Evolutionary conservation across 2,113 vertebrate species (phyloP).

Genomic region (Perca schrenkii): DNA sequence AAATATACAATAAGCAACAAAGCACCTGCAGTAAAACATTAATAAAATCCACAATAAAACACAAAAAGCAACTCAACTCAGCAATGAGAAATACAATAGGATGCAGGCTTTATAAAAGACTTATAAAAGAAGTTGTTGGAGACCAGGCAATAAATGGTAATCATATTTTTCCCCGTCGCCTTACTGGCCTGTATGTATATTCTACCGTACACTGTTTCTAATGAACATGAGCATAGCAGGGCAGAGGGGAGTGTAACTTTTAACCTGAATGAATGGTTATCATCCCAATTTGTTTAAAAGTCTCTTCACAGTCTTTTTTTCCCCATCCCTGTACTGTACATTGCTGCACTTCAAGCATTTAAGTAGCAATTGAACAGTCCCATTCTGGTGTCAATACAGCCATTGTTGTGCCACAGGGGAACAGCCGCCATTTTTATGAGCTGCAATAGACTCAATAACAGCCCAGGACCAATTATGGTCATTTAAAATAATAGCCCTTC

Average conservation of each 20-base stretch:
- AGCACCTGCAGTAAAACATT: too few species aligned
- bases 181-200: constrained; percentile 40
- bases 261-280: constrained; percentile 53
- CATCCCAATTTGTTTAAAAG: constrained; percentile 36
- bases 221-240: constrained; percentile 49
- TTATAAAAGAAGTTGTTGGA: constrained; percentile 11
- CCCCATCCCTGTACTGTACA: neutral
- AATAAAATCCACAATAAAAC: too few species aligned
- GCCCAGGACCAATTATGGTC: constrained; percentile 9
- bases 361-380: neutral
- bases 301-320: constrained; percentile 7
- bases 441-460: constrained; percentile 46
- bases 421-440: constrained; percentile 31
- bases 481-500: constrained; percentile 41
- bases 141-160: constrained; percentile 55
- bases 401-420: constrained; percentile 19
- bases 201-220: constrained; percentile 39
- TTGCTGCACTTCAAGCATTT: constrained; percentile 21
- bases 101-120: neutral
- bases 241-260: constrained; percentile 46
- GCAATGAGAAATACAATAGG: too few species aligned
- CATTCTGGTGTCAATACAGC: constrained; percentile 18
- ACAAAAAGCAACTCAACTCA: too few species aligned
- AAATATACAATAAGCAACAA: too few species aligned
- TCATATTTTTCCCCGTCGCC: constrained; percentile 37